Evolutionary conservation across 2,888 invertebrate genomes (phyloP).

Genomic region (Nephrocerus scutellatus): DNA sequence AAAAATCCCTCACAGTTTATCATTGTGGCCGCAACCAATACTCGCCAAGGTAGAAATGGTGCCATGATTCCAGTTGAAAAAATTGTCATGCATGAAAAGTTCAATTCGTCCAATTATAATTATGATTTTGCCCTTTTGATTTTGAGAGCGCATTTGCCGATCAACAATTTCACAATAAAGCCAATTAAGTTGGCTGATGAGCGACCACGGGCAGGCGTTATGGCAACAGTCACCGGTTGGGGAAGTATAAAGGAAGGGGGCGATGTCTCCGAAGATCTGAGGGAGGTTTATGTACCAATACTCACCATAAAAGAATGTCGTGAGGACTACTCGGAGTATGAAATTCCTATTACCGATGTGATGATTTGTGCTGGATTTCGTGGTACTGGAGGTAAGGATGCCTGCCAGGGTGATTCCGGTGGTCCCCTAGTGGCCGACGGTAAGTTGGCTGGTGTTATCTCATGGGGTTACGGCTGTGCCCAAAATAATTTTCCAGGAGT

Average conservation of each 20-base stretch:
- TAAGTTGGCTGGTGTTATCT: slow-evolving; percentile 15
- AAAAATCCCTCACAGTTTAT: neutral
- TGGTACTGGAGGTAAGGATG: slow-evolving; percentile 13
- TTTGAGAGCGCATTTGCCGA: too few relatives aligned
- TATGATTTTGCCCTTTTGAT: slow-evolving; percentile 21
- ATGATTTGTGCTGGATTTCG: slow-evolving; percentile 20
- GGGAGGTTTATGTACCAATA: slow-evolving; percentile 1
- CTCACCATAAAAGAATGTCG: slow-evolving; percentile 1
- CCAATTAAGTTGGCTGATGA: slow-evolving; percentile 40
- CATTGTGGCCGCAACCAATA: too few relatives aligned
- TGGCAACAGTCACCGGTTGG: slow-evolving; percentile 38
- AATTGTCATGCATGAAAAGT: slow-evolving; percentile 3
- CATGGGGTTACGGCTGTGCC: slow-evolving; percentile 20
- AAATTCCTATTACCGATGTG: slow-evolving; percentile 1
- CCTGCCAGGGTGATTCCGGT: slow-evolving; percentile 21
- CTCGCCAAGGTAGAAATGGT: neutral
- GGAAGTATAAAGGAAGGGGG: slow-evolving; percentile 26
- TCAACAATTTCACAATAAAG: too few relatives aligned
- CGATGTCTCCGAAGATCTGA: slow-evolving; percentile 2
- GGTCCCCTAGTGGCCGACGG: slow-evolving; percentile 14
- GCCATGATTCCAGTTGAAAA: neutral
- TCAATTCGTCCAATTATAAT: neutral
- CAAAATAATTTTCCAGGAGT: slow-evolving; percentile 15
- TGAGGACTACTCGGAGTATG: neutral
- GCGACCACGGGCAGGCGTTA: slow-evolving; percentile 24